These are phyloP conservation scores for Pterobdella sp. DNA, from an alignment of 2,888 invertebrate genomes.

Conservation along the genomic window DNA sequence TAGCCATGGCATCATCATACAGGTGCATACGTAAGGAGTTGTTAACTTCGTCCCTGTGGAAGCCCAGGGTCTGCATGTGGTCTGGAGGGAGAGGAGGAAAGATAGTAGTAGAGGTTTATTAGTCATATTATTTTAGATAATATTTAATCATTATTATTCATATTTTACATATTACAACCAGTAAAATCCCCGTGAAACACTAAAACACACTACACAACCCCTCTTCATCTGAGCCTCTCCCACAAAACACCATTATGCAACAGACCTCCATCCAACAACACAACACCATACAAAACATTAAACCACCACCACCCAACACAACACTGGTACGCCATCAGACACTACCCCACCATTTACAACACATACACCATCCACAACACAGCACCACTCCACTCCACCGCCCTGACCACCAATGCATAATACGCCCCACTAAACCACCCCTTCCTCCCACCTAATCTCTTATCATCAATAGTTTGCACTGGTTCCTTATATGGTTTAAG, in stretches of 20 bases:
- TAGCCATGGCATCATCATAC: slow-evolving; percentile 98
- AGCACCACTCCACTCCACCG: too few species aligned
- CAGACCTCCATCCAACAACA: background rate
- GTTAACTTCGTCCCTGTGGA: slow-evolving; percentile 88
- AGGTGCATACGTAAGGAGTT: slow-evolving; percentile 91
- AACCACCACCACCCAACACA: background rate
- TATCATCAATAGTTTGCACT: slow-evolving; percentile 44
- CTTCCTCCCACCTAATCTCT: slow-evolving; percentile 45
- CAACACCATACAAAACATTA: background rate
- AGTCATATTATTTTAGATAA: too few species aligned
- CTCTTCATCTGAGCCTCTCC: background rate
- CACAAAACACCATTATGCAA: background rate
- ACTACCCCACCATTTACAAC: background rate
- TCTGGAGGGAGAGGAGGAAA: too few species aligned
- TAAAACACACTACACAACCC: background rate
- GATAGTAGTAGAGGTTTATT: too few species aligned
- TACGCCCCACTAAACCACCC: background rate
- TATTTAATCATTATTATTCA: too few species aligned
- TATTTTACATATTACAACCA: too few species aligned
- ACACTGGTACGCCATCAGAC: background rate
- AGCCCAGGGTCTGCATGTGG: slow-evolving; percentile 69
- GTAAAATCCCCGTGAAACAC: too few species aligned
- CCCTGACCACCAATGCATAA: background rate
- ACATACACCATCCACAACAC: too few species aligned
- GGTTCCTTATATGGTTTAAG: slow-evolving; percentile 85